Conservation (phyloP, 2,888 invertebrate species). For the Melanostoma mellinum region DNA sequence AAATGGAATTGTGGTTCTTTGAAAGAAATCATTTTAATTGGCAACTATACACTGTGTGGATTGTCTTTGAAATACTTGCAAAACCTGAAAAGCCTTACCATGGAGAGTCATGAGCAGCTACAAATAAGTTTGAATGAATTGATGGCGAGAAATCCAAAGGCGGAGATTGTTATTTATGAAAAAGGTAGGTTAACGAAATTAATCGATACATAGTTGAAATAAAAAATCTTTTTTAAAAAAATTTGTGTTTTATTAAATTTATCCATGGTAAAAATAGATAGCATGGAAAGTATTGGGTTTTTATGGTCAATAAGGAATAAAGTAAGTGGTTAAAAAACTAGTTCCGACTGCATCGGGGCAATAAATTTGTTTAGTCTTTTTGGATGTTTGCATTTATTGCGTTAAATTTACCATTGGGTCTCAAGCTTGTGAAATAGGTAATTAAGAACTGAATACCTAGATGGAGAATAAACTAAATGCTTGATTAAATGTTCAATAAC, state of each 20-base stretch:
- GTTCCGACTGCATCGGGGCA: too few species aligned
- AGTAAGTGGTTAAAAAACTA: too few species aligned
- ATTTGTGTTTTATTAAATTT: neutral
- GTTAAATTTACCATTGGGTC: too few species aligned
- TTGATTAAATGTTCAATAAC: too few species aligned
- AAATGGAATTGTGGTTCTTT: conserved; percentile 42
- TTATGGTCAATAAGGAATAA: too few species aligned
- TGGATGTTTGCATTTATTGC: too few species aligned
- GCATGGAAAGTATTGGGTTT: too few species aligned
- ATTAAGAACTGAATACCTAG: too few species aligned
- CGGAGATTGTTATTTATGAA: conserved; percentile 49
- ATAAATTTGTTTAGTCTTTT: too few species aligned
- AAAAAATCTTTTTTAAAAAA: conserved; percentile 8
- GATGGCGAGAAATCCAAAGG: conserved; percentile 46
- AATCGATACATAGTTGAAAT: conserved; percentile 28
- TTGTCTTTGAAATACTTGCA: conserved; percentile 24
- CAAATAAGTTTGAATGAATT: conserved; percentile 25
- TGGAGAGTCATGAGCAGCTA: conserved; percentile 53
- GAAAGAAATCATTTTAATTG: conserved; percentile 48
- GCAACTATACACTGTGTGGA: conserved; percentile 53
- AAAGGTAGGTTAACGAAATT: conserved; percentile 42
- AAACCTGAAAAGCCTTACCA: conserved; percentile 24
- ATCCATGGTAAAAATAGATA: too few species aligned
- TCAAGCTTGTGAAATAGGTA: too few species aligned
- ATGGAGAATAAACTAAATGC: too few species aligned